Evolutionary conservation across 2,113 vertebrate genomes (phyloP).

Genomic region (Pavo muticus): DNA sequence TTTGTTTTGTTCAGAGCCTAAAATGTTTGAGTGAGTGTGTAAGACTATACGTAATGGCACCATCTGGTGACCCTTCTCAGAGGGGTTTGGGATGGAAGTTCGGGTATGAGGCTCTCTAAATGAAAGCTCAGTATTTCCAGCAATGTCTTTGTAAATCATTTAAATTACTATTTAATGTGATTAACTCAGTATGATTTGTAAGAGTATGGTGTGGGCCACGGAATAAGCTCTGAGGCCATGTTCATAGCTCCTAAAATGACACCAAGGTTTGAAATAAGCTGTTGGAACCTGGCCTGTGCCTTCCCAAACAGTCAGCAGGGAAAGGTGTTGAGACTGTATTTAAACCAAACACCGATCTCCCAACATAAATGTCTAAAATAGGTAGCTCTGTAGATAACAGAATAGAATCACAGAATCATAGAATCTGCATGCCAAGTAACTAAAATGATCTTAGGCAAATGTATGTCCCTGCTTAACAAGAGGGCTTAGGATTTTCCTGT

Average conservation of each 20-base stretch:
- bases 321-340: not conserved
- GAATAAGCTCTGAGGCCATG: not conserved
- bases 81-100: not conserved
- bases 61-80: not conserved
- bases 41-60: not conserved
- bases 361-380: not conserved
- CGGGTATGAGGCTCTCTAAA: accelerated
- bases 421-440: not conserved
- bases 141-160: not conserved
- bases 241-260: not conserved
- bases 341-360: not conserved
- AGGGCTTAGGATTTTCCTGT: not conserved
- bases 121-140: not conserved
- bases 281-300: not conserved
- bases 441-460: not conserved
- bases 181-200: not conserved
- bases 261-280: not conserved
- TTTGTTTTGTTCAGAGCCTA: not conserved
- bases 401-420: no score
- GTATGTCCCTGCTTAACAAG: not conserved
- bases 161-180: not conserved
- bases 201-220: not conserved
- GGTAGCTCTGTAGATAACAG: no score
- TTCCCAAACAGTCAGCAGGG: not conserved
- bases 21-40: not conserved